Percentiles rank a stretch among this genome's conserved stretches.
These are phyloP conservation scores for Cataglyphis livida DNA, from an alignment of 2,888 invertebrate genomes.

Conservation along the genomic window DNA sequence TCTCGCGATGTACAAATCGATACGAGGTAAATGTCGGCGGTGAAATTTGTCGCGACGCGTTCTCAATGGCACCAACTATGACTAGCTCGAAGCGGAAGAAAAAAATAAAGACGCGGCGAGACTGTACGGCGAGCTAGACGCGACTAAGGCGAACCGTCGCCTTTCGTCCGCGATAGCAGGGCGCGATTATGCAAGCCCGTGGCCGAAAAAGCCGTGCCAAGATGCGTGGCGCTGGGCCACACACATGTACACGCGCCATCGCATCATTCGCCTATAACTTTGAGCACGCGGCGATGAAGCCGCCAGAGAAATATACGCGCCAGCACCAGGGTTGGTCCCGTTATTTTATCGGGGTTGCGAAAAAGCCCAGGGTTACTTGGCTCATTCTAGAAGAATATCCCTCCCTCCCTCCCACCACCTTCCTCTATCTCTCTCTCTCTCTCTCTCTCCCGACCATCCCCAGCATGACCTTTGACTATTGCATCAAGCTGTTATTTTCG, in stretches of 20 bases:
- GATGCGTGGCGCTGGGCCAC: slow-evolving; percentile 79
- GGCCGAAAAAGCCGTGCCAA: slow-evolving; percentile 79
- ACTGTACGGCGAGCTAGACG: slow-evolving; percentile 65
- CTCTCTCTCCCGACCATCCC: neutral
- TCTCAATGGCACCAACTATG: neutral
- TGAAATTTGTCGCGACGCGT: neutral
- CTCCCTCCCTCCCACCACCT: too few species aligned
- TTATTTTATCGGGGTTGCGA: slow-evolving; percentile 66
- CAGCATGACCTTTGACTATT: slow-evolving; percentile 8
- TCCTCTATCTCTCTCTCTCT: neutral
- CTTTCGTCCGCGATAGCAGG: slow-evolving; percentile 58
- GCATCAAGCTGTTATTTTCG: slow-evolving; percentile 22
- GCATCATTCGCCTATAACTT: slow-evolving; percentile 7
- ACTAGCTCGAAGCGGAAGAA: neutral
- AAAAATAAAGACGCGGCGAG: slow-evolving; percentile 24
- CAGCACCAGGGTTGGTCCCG: slow-evolving; percentile 31
- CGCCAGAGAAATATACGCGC: slow-evolving; percentile 29
- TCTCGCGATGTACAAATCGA: neutral
- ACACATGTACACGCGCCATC: slow-evolving; percentile 14
- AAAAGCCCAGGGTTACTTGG: slow-evolving; percentile 73
- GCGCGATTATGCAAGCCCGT: slow-evolving; percentile 75
- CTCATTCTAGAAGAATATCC: slow-evolving; percentile 33
- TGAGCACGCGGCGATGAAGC: neutral
- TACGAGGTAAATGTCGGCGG: neutral
- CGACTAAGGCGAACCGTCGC: slow-evolving; percentile 66